Evolutionary conservation across 2,797 vertebrate species (phyloP), one percentile per base, ranked within the genome.

Genomic region (Sebastes flavidus): DNA sequence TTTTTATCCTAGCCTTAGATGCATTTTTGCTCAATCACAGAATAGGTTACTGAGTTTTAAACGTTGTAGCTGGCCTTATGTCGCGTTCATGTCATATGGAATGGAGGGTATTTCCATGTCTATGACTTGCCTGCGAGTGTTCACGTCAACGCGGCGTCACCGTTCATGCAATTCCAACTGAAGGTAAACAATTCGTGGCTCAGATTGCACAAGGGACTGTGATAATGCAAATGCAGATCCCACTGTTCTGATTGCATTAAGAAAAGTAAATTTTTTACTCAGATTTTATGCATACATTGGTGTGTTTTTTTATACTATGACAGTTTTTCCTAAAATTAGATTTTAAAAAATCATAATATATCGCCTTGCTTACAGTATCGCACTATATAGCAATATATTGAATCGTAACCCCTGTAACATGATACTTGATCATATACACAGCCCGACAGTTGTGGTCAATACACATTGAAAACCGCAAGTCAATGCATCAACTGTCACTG

Each of bases 41-140:
- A 52, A 52, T 1, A 69, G 18, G 9, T 6, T 10, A 18, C 14
- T 20, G 18, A 72, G 38, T 60, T 49, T 52, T 36, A 42, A 55
- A 54, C 11, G 2, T 52, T 22, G 24, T 25, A n/a, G 1, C 4
- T 34, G 27, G 25, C 27, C 12, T 68, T 14, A n/a, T 38, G 61
- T 16, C 0, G 1, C 0, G 0, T 3, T 42, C 0, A 1, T 5
- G 2, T 49, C 14, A 58, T 20, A 24, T 22, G 8, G 20, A 4
- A 58, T 32, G 4, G 2, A 24, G 1, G 4, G 8, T 30, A 66
- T 24, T 12, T 49, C 10, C 8, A 13, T 16, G 20, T 22, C 20
- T 22, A 46, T 0, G 20, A 32, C 38, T 42, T 42, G 38, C 27
- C 38, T 6, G 18, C 1, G 1, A 72, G 11, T 46, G 25, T 63